These are phyloP conservation scores for Oostethus manadensis DNA, from an alignment of 2,113 vertebrate species.

Conservation along the genomic window DNA sequence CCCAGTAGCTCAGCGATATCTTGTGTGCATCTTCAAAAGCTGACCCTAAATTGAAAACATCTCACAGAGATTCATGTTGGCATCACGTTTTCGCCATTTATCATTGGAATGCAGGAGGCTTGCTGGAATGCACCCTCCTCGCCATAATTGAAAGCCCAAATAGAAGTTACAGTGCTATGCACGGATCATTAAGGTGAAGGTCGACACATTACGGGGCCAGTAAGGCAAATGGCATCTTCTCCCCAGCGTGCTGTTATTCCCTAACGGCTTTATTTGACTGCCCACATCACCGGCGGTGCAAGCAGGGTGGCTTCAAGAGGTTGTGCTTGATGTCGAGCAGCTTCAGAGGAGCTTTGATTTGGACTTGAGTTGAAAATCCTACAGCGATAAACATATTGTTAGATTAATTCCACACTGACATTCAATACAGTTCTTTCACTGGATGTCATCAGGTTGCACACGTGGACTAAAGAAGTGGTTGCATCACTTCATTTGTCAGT, in stretches of 20 bases:
- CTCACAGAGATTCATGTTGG: constrained; percentile 12
- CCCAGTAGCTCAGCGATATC: too few relatives aligned
- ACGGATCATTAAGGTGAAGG: constrained; percentile 46
- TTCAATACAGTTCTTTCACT: too few relatives aligned
- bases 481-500: too few relatives aligned
- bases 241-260: constrained; percentile 13
- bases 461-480: too few relatives aligned
- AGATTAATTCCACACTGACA: too few relatives aligned
- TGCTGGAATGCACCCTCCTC: constrained; percentile 31
- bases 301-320: not conserved
- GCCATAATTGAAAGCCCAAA: constrained; percentile 52
- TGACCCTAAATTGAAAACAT: constrained; percentile 28
- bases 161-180: constrained; percentile 23
- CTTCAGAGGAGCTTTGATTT: too few relatives aligned
- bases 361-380: too few relatives aligned
- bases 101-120: constrained; percentile 56
- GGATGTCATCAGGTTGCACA: too few relatives aligned
- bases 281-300: not conserved
- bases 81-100: constrained; percentile 46
- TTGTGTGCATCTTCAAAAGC: constrained; percentile 31
- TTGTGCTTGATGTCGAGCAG: not conserved
- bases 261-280: constrained; percentile 7
- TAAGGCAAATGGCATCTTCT: constrained; percentile 14
- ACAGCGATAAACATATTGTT: too few relatives aligned
- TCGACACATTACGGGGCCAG: constrained; percentile 25